Evolutionary conservation across 35 echinoderm and acorn worm species (phyloP), one percentile per base, ranked within the genome.

Genomic region (Ptychodera flava): DNA sequence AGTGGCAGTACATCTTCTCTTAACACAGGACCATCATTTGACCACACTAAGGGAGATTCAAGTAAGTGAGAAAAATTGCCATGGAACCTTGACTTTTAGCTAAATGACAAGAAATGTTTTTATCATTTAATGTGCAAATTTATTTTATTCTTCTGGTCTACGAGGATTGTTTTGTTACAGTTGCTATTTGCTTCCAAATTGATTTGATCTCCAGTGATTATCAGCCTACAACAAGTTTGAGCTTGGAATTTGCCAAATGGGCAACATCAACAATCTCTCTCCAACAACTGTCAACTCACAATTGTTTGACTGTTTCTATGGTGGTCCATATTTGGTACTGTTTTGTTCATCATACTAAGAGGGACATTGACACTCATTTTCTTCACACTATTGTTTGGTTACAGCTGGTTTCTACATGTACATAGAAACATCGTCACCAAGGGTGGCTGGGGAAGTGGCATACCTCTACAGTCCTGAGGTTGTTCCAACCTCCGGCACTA

Each of bases 21-120:
- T 12, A 81, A 84, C 1, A 95, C 93, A 1, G 93, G 93, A 22
- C 93, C 90, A 37, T 34, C 85, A 76, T 84, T 92, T 36, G 93
- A 95, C 81, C 93, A 95, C 81, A 95, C 93, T 0, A 77, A 83
- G 0, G 92, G 89, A 80, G 81, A 83, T 64, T 64, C 45, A 64
- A 64, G 45, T 64, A 64, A 64, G 45, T 64, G 6, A 22, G 22
- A 12, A 64, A 64, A 64, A n/a, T n/a, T n/a, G n/a, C n/a, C n/a
- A n/a, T n/a, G n/a, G n/a, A n/a, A n/a, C n/a, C n/a, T n/a, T n/a
- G n/a, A n/a, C n/a, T n/a, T n/a, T n/a, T n/a, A n/a, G n/a, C n/a
- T n/a, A n/a, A n/a, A n/a, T n/a, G n/a, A n/a, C n/a, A n/a, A n/a
- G n/a, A n/a, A n/a, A n/a, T n/a, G n/a, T n/a, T n/a, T n/a, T n/a